phyloP scores from a whole-genome alignment of 2,113 vertebrate genomes.

The Petrocephalus zakoni region DNA sequence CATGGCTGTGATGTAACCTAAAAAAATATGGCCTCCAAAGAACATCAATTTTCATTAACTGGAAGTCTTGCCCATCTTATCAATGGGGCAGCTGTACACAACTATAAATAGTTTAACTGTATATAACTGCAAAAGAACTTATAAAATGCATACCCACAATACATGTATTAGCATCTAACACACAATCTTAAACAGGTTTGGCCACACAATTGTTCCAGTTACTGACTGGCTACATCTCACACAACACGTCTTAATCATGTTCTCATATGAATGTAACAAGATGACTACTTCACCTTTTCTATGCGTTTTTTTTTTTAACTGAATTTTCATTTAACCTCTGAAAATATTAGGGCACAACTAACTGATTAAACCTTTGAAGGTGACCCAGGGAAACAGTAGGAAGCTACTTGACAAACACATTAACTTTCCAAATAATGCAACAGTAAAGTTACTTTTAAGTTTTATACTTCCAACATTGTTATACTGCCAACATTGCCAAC shows the following conservation, averaged over 20 bases:
- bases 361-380: neutral
- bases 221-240: neutral
- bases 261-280: neutral
- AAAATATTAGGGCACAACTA: neutral
- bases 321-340: neutral
- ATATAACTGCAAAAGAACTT: neutral
- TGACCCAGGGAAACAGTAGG: neutral
- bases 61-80: neutral
- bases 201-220: neutral
- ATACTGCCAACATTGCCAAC: no score
- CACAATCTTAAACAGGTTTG: neutral
- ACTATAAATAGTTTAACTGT: neutral
- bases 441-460: neutral
- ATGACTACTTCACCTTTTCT: neutral
- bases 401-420: neutral
- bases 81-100: neutral
- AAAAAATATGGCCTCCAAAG: neutral
- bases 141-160: neutral
- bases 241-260: neutral
- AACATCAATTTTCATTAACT: neutral
- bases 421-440: neutral
- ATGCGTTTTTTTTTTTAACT: neutral
- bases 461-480: neutral
- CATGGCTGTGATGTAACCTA: neutral
- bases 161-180: neutral